Base-by-base conservation (phyloP, 1,140 invertebrate species). In the Hydropsyche tenuis region DNA sequence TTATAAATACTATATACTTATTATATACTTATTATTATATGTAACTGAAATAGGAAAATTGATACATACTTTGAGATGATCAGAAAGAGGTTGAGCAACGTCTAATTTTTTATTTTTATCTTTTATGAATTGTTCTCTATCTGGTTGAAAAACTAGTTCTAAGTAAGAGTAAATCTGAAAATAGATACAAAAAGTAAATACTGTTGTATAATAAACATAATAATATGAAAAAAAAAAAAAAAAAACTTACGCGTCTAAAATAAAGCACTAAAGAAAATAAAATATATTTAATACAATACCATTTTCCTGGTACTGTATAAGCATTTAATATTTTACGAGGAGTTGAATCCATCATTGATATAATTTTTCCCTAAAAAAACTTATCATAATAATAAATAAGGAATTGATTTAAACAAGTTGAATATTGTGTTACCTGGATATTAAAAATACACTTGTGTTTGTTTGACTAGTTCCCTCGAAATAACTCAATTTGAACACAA, bases 261-360 rank as follows among this genome's bases (percentile, higher is more conserved):
- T 85, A 86, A 73, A 90, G 83, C 1, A 90, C 60, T 7, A 82
- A 75, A 7, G 85, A 82, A 78, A 90, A 88, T 4, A 86, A 62
- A 0, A 81, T 79, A 81, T 89, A 89, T 82, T 91, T 91, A 7
- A 90, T 69, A 72, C 85, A 86, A 80, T 89, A 91, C 86, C 87
- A 90, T 79, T 86, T 89, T 51, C 88, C 89, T 0, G 85, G 86
- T 71, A 86, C 84, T 1, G 81, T 80, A 78, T 91, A 91, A 7
- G 90, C 81, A 1, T 87, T 88, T 48, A 86, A 84, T n/a, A 89
- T 85, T n/a, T n/a, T n/a, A n/a, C n/a, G n/a, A n/a, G n/a, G n/a
- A n/a, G n/a, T n/a, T n/a, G n/a, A n/a, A n/a, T n/a, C n/a, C n/a
- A n/a, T n/a, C n/a, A n/a, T n/a, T n/a, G n/a, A n/a, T n/a, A n/a